These are phyloP conservation scores for Dicyrtoma fusca DNA, from an alignment of 2,888 invertebrate genomes.

Conservation along the genomic window DNA sequence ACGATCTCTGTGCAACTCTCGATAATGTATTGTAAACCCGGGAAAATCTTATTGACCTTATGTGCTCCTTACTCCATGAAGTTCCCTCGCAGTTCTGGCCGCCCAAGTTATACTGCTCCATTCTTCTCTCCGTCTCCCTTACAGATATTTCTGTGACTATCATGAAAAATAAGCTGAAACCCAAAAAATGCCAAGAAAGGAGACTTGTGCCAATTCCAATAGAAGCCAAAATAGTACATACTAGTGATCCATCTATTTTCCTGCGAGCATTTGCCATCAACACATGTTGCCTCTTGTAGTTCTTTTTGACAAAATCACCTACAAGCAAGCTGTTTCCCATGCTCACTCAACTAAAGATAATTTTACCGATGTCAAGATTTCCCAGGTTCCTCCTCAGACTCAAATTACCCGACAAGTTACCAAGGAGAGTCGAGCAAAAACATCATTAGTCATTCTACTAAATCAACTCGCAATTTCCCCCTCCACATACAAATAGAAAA, in stretches of 20 bases:
- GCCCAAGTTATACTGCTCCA: too few relatives aligned
- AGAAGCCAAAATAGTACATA: background rate
- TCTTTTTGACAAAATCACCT: background rate
- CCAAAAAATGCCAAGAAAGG: background rate
- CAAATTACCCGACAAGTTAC: too few relatives aligned
- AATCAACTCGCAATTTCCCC: too few relatives aligned
- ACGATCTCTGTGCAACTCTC: too few relatives aligned
- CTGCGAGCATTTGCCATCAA: background rate
- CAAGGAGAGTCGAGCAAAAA: too few relatives aligned
- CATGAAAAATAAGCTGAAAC: conserved; percentile 3
- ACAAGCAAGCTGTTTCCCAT: conserved; percentile 6
- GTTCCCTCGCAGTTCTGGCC: too few relatives aligned
- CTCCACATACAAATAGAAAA: too few relatives aligned
- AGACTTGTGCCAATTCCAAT: too few relatives aligned
- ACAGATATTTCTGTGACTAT: background rate
- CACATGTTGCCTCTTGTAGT: conserved; percentile 13
- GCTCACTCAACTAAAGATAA: conserved; percentile 15
- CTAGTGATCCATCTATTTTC: conserved; percentile 2
- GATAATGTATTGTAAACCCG: too few relatives aligned
- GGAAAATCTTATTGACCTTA: too few relatives aligned
- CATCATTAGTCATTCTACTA: too few relatives aligned
- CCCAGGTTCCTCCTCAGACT: background rate
- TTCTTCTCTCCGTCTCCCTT: background rate
- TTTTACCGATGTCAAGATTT: conserved; percentile 14
- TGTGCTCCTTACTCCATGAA: too few relatives aligned